These are phyloP conservation scores for Lacerta bilineata DNA, from an alignment of 2,797 vertebrate genomes.

Conservation along the genomic window DNA sequence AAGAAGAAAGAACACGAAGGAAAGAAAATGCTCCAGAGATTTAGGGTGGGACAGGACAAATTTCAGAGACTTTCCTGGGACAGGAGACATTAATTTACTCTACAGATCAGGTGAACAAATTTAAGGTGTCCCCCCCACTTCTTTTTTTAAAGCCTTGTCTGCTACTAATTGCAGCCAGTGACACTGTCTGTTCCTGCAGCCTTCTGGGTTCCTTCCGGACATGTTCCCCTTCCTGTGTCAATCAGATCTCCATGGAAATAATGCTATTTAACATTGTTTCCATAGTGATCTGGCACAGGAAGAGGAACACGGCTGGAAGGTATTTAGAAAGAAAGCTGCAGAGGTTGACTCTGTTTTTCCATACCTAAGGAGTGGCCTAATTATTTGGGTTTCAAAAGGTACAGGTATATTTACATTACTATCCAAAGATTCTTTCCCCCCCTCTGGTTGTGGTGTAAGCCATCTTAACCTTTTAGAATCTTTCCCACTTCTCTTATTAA, in stretches of 20 bases:
- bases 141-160: too few species aligned
- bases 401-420: slow-evolving; percentile 7
- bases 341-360: not conserved
- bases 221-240: not conserved
- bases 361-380: not conserved
- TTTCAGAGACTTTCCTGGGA: not conserved
- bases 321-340: slow-evolving; percentile 9
- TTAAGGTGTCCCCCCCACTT: too few species aligned
- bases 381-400: not conserved
- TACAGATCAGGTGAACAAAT: too few species aligned
- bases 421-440: not conserved
- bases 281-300: not conserved
- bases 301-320: not conserved
- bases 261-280: not conserved
- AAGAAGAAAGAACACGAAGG: too few species aligned
- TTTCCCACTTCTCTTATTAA: slow-evolving; percentile 27
- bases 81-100: too few species aligned
- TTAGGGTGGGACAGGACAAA: too few species aligned
- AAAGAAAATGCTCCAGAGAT: too few species aligned
- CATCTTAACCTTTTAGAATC: slow-evolving; percentile 18
- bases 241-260: not conserved
- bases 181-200: not conserved
- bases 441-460: not conserved
- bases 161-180: too few species aligned
- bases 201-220: not conserved